Conservation (phyloP, 2,797 vertebrate species). For the Sebastes hopkinsi region DNA sequence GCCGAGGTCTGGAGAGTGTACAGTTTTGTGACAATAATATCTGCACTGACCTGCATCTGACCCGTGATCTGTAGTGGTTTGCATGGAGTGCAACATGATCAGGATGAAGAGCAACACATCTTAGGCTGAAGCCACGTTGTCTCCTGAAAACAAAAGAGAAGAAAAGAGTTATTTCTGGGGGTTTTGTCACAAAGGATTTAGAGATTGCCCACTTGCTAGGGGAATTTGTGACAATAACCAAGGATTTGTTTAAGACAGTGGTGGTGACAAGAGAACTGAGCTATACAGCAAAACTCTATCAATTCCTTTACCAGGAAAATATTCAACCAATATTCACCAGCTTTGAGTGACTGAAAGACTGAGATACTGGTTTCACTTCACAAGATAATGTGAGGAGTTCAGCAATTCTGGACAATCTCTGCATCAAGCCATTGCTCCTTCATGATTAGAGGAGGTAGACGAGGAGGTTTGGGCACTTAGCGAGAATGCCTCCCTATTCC, state of each 20-base stretch:
- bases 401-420: not conserved
- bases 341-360: not conserved
- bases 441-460: not conserved
- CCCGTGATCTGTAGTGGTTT: not conserved
- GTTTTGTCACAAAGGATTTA: not conserved
- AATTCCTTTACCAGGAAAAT: not conserved
- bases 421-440: not conserved
- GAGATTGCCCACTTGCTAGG: not conserved
- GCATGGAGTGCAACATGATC: not conserved
- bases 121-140: not conserved
- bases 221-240: not conserved
- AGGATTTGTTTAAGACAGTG: not conserved
- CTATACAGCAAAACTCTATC: not conserved
- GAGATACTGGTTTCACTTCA: not conserved
- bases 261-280: not conserved
- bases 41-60: not conserved
- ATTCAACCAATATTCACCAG: not conserved
- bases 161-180: not conserved
- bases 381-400: not conserved
- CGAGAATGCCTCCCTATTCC: not conserved
- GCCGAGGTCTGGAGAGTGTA: not conserved
- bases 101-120: not conserved
- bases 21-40: not conserved
- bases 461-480: not conserved
- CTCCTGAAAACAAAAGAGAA: not conserved